Evolutionary conservation across 2,888 invertebrate genomes (phyloP).

Genomic region (Magallana nippona): DNA sequence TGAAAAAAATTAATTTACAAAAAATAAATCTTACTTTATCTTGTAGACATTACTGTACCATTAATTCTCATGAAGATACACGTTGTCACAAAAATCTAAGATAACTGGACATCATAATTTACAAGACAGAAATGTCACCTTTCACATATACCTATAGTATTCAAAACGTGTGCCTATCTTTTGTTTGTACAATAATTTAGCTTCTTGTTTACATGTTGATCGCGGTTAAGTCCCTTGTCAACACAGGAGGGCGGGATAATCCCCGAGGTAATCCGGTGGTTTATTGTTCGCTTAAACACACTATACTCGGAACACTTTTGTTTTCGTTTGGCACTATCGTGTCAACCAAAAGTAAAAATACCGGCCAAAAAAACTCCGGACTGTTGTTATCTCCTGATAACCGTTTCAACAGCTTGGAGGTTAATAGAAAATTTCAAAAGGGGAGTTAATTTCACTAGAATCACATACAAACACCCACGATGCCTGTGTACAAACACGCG

Average conservation of each 20-base stretch:
- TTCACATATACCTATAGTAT: too few species aligned
- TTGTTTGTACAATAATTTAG: not conserved
- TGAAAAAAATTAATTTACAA: too few species aligned
- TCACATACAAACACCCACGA: too few species aligned
- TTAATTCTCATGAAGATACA: too few species aligned
- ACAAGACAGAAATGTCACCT: too few species aligned
- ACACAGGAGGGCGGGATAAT: constrained; percentile 26
- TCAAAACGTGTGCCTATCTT: not conserved
- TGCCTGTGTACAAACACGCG: too few species aligned
- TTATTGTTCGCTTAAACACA: constrained; percentile 1
- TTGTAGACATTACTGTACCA: too few species aligned
- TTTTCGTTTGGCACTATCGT: not conserved
- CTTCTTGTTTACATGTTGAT: constrained; percentile 19
- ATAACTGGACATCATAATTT: too few species aligned
- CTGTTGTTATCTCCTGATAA: not conserved
- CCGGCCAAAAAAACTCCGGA: too few species aligned
- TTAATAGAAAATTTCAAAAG: not conserved
- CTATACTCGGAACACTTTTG: constrained; percentile 16
- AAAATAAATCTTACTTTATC: too few species aligned
- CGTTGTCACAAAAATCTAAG: too few species aligned
- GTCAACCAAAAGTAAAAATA: not conserved
- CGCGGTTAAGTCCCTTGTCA: constrained; percentile 21
- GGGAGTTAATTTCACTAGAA: too few species aligned
- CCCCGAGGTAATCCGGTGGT: constrained; percentile 28
- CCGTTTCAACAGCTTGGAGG: not conserved